phyloP scores from a whole-genome alignment of 2,888 invertebrate genomes.

The Plebejus argus region DNA sequence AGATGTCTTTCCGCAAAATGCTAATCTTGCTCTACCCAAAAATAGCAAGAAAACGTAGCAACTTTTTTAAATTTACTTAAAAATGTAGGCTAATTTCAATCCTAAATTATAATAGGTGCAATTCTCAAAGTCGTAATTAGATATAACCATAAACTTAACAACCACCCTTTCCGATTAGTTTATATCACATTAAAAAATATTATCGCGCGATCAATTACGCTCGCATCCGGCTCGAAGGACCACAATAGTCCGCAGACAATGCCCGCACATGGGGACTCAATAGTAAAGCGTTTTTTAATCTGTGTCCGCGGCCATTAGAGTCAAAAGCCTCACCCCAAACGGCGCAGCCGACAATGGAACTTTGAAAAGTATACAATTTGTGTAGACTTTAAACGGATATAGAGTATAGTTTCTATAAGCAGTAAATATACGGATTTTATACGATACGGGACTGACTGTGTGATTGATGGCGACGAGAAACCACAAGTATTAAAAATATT shows the following conservation, averaged over 20 bases:
- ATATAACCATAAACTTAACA: conserved; percentile 5
- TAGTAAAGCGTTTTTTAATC: conserved; percentile 44
- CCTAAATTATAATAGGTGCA: too few species aligned
- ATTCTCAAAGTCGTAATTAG: too few species aligned
- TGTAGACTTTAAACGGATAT: conserved; percentile 18
- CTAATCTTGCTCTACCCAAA: too few species aligned
- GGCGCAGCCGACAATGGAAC: conserved; percentile 46
- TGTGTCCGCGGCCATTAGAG: conserved; percentile 45
- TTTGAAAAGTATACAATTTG: conserved; percentile 36
- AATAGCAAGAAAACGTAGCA: too few species aligned
- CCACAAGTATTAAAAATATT: neutral
- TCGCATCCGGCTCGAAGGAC: conserved; percentile 39
- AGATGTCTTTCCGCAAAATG: neutral
- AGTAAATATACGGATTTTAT: conserved; percentile 11
- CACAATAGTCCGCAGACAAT: conserved; percentile 34
- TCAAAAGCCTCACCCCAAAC: conserved; percentile 51
- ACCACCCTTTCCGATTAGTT: conserved; percentile 1
- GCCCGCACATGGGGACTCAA: conserved; percentile 33
- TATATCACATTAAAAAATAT: conserved; percentile 24
- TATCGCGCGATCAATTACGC: conserved; percentile 34
- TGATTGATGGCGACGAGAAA: neutral
- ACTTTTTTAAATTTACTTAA: too few species aligned
- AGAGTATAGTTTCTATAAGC: neutral
- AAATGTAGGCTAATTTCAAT: too few species aligned
- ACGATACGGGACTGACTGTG: neutral